These are phyloP conservation scores for Pandemis heparana DNA, from an alignment of 2,888 invertebrate species.

Conservation along the genomic window DNA sequence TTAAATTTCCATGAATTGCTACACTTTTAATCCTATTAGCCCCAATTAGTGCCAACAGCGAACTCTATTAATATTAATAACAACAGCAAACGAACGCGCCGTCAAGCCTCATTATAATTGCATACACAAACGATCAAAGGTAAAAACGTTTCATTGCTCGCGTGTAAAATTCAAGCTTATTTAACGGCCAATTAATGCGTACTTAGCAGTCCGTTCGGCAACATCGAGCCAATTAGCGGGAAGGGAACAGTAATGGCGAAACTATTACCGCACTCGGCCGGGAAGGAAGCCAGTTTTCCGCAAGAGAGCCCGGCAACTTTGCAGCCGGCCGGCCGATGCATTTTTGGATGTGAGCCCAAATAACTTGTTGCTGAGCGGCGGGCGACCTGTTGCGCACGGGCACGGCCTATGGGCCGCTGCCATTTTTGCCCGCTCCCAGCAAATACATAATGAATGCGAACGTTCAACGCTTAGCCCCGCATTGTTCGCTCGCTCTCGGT, in stretches of 20 bases:
- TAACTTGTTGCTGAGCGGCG: slow-evolving; percentile 80
- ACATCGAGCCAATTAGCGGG: slow-evolving; percentile 48
- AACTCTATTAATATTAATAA: slow-evolving; percentile 32
- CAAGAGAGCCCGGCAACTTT: slow-evolving; percentile 59
- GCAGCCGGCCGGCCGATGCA: slow-evolving; percentile 73
- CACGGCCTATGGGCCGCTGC: slow-evolving; percentile 60
- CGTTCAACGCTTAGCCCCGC: slow-evolving; percentile 68
- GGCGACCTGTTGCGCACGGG: slow-evolving; percentile 75
- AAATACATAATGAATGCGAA: slow-evolving; percentile 83
- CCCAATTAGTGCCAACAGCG: slow-evolving; percentile 29
- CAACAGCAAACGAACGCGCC: slow-evolving; percentile 19
- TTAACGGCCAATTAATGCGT: slow-evolving; percentile 46
- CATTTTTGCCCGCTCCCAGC: slow-evolving; percentile 78
- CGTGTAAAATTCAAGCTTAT: slow-evolving; percentile 18
- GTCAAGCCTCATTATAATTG: slow-evolving; percentile 19
- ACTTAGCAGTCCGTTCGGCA: slow-evolving; percentile 51
- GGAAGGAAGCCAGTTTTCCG: slow-evolving; percentile 67
- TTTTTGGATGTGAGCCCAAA: slow-evolving; percentile 84
- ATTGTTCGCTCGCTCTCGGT: slow-evolving; percentile 61
- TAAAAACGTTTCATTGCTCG: slow-evolving; percentile 17
- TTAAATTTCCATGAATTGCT: slow-evolving; percentile 17
- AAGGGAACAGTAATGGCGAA: slow-evolving; percentile 50
- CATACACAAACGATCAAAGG: slow-evolving; percentile 21
- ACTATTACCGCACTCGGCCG: slow-evolving; percentile 54
- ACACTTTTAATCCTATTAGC: slow-evolving; percentile 37